Evolutionary conservation across 2,888 invertebrate species (phyloP), one percentile per base, ranked within the genome.

Genomic region (Ariolimax columbianus): DNA sequence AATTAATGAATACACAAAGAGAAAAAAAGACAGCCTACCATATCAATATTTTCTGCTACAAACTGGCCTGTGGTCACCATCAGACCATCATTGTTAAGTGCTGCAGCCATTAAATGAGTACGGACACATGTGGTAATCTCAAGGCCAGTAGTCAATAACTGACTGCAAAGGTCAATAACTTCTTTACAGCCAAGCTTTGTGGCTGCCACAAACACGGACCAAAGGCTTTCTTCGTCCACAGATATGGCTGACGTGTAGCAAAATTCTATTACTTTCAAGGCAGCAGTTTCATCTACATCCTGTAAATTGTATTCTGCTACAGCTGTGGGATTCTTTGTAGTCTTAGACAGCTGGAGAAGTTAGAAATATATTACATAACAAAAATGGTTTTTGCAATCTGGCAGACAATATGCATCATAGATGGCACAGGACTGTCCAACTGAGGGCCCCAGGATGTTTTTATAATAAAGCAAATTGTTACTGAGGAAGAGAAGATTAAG

Each of bases 241-340:
- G 89, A 89, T 19, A 90, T 88, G 14, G 88, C 86, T 1, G 90
- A 89, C 0, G 90, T 90, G 87, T 90, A 90, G 83, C 89, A 90
- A 81, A 89, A 90, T 63, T 90, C 89, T 9, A 90, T 88, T 23
- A 90, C 89, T 38, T 86, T 87, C 72, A 88, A 82, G n/a, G 88
- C 87, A 0, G 90, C 88, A 2, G 82, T 81, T 0, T 87, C 86
- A 72, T 89, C 89, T 0, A 90, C 72, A 17, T 88, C 87, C 0
- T 86, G 72, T 9, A 90, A 80, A 14, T 59, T 47, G 19, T 77
- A 77, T 47, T 83, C 83, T 17, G 75, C 23, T 0, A 30, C 23
- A 23, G 73, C 26, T 9, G n/a, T 51, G 23, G 43, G 36, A 3
- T 23, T 70, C 9, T 4, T n/a, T 6, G 30, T 30, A 23, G 11